Evolutionary conservation across 2,797 vertebrate species (phyloP), one percentile per base, ranked within the genome.

Genomic region (Hafferia zeledoni): DNA sequence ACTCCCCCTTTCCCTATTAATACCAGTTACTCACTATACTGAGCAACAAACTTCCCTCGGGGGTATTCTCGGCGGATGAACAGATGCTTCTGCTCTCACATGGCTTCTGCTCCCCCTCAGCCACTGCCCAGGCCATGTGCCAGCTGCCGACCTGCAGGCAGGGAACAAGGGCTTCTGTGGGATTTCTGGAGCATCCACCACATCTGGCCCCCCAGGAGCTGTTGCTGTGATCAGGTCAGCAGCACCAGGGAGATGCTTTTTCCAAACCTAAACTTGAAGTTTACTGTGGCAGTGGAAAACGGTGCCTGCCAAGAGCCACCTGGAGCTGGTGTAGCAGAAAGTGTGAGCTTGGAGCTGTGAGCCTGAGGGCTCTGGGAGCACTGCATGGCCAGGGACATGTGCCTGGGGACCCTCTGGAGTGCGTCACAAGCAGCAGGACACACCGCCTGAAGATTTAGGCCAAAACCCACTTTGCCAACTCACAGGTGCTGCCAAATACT

Each of bases 401-500:
- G 49, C 78, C 3, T 33, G 61, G 84, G 84, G 76, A 83, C 47
- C 13, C 1, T 0, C 71, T 17, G 53, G 44, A 78, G 59, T 33
- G 71, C 1, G 1, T 85, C 92, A 97, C 93, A 43, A 87, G 83
- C 87, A 92, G 94, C 39, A 22, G 93, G 12, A 94, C 95, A 94
- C 95, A 16, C 63, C 97, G 65, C 86, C 95, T 5, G 94, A 98
- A 69, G 93, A 98, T 17, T 95, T 95, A 8, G 94, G 94, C 9
- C 93, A 96, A 57, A 98, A 95, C 71, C 96, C 97, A 81, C 96
- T 98, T 90, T 90, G 63, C 23, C 97, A 98, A 71, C 87, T 98
- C 33, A 95, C 96, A 24, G 39, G 60, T 2, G 95, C 97, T 47
- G 79, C 97, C 83, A 97, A 97, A 87, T 93, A 91, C 69, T 83